Conservation (phyloP, 2,888 invertebrate genomes). For the Melitaea athalia region DNA sequence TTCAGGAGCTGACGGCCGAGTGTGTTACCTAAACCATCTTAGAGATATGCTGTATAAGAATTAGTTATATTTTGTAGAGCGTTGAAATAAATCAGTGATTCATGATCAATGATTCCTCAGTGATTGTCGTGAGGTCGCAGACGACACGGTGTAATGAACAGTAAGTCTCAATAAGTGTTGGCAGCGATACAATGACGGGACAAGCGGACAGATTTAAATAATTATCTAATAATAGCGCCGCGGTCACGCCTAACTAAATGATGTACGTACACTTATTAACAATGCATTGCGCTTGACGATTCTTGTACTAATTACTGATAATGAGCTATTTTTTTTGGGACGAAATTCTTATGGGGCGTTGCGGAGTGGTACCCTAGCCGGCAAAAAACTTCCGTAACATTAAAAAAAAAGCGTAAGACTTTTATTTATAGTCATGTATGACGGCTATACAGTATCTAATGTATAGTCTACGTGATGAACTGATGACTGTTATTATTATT, state of each 20-base stretch:
- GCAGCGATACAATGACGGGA: conserved; percentile 15
- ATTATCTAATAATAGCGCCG: conserved; percentile 11
- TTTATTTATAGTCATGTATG: too few relatives aligned
- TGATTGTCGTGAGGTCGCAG: background rate
- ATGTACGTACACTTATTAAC: background rate
- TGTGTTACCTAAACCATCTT: too few relatives aligned
- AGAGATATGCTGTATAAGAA: too few relatives aligned
- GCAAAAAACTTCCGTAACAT: too few relatives aligned
- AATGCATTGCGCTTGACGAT: background rate
- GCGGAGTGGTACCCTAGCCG: too few relatives aligned
- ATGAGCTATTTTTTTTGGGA: too few relatives aligned
- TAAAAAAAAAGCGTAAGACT: too few relatives aligned
- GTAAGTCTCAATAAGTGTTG: conserved; percentile 2
- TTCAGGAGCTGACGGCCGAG: too few relatives aligned
- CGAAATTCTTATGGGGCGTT: too few relatives aligned
- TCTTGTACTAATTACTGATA: background rate
- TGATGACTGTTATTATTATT: too few relatives aligned
- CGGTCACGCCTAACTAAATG: background rate
- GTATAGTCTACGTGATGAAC: too few relatives aligned
- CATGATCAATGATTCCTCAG: background rate
- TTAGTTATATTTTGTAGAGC: background rate
- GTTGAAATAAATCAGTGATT: background rate
- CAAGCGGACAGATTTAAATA: conserved; percentile 15
- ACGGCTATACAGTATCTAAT: too few relatives aligned
- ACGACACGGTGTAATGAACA: background rate